These are phyloP conservation scores for Sminthurides aquaticus DNA, from an alignment of 2,888 invertebrate species.

Conservation along the genomic window DNA sequence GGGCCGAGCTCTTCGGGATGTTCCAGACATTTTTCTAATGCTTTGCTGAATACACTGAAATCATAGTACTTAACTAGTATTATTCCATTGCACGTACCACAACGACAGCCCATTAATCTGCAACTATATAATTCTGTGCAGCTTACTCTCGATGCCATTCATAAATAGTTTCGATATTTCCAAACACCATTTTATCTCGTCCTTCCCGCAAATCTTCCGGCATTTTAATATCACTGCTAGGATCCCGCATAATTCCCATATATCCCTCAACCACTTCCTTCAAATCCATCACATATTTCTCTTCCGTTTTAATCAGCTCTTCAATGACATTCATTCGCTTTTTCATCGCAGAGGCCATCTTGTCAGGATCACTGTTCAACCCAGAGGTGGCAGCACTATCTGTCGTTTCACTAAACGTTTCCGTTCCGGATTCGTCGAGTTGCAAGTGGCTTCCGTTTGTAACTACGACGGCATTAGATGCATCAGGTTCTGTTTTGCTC, in stretches of 20 bases:
- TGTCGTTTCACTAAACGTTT: conserved; percentile 11
- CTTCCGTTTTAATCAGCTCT: conserved; percentile 86
- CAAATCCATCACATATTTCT: conserved; percentile 82
- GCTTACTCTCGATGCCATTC: conserved; percentile 98
- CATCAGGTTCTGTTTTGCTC: conserved; percentile 7
- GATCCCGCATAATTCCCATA: conserved; percentile 66
- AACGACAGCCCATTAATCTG: background rate
- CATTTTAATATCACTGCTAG: conserved; percentile 67
- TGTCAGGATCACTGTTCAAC: conserved; percentile 10
- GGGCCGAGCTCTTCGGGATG: conserved; percentile 80
- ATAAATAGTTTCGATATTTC: conserved; percentile 92
- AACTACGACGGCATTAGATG: background rate
- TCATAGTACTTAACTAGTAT: conserved; percentile 35
- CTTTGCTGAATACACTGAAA: conserved; percentile 77
- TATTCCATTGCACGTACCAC: too few relatives aligned
- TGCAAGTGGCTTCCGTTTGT: conserved; percentile 16
- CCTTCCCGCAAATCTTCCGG: conserved; percentile 76
- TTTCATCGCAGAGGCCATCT: conserved; percentile 44
- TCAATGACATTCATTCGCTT: conserved; percentile 76
- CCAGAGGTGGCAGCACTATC: conserved; percentile 8
- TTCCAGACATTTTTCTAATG: conserved; percentile 76
- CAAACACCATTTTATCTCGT: conserved; percentile 95
- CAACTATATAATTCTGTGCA: too few relatives aligned
- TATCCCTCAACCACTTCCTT: conserved; percentile 78
- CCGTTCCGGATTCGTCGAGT: background rate